These are phyloP conservation scores for Cephus rjabovi DNA, from an alignment of 2,888 invertebrate species.

Conservation along the genomic window DNA sequence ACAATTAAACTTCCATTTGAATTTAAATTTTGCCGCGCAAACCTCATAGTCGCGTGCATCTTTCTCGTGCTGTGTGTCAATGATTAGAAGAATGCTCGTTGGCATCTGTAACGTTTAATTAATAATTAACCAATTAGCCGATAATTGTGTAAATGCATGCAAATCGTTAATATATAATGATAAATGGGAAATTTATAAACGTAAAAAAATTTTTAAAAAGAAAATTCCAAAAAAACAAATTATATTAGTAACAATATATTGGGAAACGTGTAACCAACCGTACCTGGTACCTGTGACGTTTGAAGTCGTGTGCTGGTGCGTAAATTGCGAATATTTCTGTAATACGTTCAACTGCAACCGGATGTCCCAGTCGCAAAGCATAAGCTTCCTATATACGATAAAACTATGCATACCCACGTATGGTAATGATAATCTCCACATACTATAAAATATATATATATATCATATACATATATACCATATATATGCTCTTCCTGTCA, in stretches of 20 bases:
- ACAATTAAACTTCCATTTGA: neutral
- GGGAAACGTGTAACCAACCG: neutral
- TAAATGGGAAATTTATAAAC: neutral
- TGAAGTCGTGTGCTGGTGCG: neutral
- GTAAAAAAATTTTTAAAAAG: neutral
- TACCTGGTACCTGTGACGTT: neutral
- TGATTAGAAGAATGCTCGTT: neutral
- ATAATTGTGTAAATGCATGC: neutral
- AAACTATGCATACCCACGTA: conserved; percentile 5
- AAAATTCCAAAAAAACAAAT: neutral
- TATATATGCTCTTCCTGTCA: neutral
- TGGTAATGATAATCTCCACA: neutral
- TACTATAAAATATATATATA: neutral
- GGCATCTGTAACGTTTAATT: neutral
- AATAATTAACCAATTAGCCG: neutral
- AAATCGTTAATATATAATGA: neutral
- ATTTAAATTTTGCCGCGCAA: neutral
- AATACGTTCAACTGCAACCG: neutral
- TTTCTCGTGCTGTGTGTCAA: neutral
- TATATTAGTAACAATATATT: neutral
- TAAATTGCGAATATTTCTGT: neutral
- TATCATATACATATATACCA: neutral
- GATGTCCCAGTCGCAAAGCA: neutral
- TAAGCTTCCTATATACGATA: conserved; percentile 1
- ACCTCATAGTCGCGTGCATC: neutral